Evolutionary conservation across 2,113 vertebrate genomes (phyloP), one percentile per base, ranked within the genome.

Genomic region (Otocyon megalotis): DNA sequence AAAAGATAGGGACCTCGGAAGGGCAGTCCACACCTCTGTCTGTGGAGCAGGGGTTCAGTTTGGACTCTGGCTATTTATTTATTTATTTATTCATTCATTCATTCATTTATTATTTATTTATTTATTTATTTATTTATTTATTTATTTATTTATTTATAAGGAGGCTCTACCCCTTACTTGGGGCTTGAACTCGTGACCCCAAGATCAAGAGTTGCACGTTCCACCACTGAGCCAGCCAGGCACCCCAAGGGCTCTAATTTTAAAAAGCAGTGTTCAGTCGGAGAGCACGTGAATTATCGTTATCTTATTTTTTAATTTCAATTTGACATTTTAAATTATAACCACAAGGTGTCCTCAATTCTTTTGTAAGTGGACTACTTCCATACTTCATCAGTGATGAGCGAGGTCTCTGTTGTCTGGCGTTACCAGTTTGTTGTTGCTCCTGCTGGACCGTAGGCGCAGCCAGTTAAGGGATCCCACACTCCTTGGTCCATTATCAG

Each of bases 31-130:
- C 48, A 91, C 81, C 53, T 74, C 16, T 4, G 22, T 50, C 13
- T 63, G 17, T 92, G 89, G 48, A 58, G n/a, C 53, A 58, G 62
- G 65, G 58, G 15, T 82, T 88, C 58, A 80, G 24, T 90, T 94
- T 92, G 53, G 43, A 15, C 24, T 96, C 22, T 24, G 87, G 50
- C n/a, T 43, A 6, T 97, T 93, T 74, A 80, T 48, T 76, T 76
- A 76, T 28, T 28, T 15, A n/a, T n/a, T n/a, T n/a, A n/a, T n/a
- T n/a, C n/a, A n/a, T n/a, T n/a, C n/a, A n/a, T 72, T 22, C 24
- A 35, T 71, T 71, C 6, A 62, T 62, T 14, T 3, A 17, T 67
- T 30, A 60, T 22, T 19, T 22, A 62, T 28, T 30, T 28, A 30
- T 65, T 48, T 48, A 28, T 76, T 50, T 43, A 43, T 97, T 94